Evolutionary conservation across 92 coral and sea anemone species (phyloP), one percentile per base, ranked within the genome.

Genomic region (Epizoanthus rinbou): DNA sequence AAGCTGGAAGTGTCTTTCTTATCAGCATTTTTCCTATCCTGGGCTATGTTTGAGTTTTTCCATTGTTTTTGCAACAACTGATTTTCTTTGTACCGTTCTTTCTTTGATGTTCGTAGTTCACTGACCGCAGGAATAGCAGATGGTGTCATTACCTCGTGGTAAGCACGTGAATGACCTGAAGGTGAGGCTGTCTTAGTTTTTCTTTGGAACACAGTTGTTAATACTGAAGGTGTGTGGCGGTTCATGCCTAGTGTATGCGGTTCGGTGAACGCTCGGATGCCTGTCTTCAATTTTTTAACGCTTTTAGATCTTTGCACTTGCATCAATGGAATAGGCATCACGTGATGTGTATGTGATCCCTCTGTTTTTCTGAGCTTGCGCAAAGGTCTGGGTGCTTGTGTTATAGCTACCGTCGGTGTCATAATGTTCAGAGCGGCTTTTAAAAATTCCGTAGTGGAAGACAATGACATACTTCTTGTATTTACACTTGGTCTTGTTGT

Each of bases 381-480:
- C 39, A 43, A 41, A 63, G 82, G 71, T 14, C 41, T 39, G 4
- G 21, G 10, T 7, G 17, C 6, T 39, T 2, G 23, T n/a, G 70
- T 22, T 78, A 2, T 50, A 9, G 70, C 43, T 62, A 39, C 14
- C 3, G 82, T 78, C 31, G 82, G 82, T 1, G 82, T 78, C 82
- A 78, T 62, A 25, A 78, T 63, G 22, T 43, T 78, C 15, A 78
- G 66, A 6, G 64, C 82, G 14, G 71, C 47, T 60, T 63, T 78
- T 31, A 78, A 11, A 43, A 78, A 78, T 2, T 78, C 82, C 28
- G n/a, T 14, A 5, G 54, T 78, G 2, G 82, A 60, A 39, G 58
- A 62, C n/a, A 17, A 43, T 14, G 19, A 23, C 25, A 2, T n/a
- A 17, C 18, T 23, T 15, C 3, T 39, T 10, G 19, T 21, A 35